Conservation (phyloP, 2,113 vertebrate genomes). For the Mesocricetus auratus region DNA sequence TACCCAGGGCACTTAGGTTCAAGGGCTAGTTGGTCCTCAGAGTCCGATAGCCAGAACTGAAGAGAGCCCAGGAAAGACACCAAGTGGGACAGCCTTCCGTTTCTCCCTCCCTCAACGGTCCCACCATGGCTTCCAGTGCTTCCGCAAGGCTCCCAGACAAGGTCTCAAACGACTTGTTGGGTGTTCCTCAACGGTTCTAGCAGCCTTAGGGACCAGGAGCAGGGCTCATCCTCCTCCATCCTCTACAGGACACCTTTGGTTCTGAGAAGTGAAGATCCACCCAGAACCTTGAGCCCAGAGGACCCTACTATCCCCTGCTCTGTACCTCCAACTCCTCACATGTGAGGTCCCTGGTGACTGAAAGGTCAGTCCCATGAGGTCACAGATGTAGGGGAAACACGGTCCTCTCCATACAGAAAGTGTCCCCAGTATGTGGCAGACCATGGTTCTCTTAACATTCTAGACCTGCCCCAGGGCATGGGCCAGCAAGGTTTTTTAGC, state of each 20-base stretch:
- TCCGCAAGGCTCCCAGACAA: background rate
- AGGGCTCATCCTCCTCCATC: fast-evolving
- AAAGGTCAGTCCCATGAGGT: background rate
- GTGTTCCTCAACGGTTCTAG: background rate
- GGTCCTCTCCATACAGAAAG: fast-evolving
- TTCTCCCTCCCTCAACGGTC: background rate
- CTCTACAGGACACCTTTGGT: background rate
- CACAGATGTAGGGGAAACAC: background rate
- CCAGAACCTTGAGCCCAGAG: too few relatives aligned
- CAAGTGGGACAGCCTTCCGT: too few relatives aligned
- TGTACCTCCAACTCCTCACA: fast-evolving
- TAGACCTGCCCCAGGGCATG: background rate
- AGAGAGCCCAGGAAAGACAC: background rate
- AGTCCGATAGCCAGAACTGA: background rate
- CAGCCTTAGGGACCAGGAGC: background rate
- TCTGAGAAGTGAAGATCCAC: background rate
- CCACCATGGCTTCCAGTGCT: background rate
- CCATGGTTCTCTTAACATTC: too few relatives aligned
- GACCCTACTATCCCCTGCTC: background rate
- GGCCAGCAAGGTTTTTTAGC: too few relatives aligned
- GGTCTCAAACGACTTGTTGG: fast-evolving
- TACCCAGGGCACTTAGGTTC: background rate
- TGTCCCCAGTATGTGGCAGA: fast-evolving
- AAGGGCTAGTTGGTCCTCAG: background rate
- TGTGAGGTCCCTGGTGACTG: background rate